These are phyloP conservation scores for Osmerus mordax DNA, from an alignment of 2,113 vertebrate genomes.

Conservation along the genomic window DNA sequence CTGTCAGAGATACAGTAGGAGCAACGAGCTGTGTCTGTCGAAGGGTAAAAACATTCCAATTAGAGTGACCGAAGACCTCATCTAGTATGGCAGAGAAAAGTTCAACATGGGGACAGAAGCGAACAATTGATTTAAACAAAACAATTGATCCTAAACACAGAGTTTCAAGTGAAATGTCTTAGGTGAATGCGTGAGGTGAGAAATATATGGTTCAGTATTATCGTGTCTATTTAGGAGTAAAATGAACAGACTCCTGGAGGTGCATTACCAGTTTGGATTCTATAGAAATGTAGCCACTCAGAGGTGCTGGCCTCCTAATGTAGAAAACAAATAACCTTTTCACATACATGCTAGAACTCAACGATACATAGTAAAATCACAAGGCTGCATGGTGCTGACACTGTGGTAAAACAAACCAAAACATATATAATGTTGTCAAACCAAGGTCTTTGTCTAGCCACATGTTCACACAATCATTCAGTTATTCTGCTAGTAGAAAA, in stretches of 20 bases:
- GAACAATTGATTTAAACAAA: neutral
- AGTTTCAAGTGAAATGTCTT: neutral
- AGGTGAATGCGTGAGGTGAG: neutral
- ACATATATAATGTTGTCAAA: conserved; percentile 53
- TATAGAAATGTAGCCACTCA: neutral
- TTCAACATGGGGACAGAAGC: neutral
- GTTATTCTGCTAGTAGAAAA: conserved; percentile 26
- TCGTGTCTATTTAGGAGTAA: neutral
- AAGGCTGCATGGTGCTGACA: conserved; percentile 45
- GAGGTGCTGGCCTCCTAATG: conserved; percentile 42
- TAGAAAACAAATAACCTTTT: conserved; percentile 70
- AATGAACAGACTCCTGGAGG: too few species aligned
- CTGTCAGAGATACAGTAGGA: neutral
- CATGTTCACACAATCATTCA: conserved; percentile 41
- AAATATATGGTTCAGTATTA: neutral
- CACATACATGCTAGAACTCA: conserved; percentile 54
- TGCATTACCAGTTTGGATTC: too few species aligned
- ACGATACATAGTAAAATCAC: conserved; percentile 64
- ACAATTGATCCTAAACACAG: neutral
- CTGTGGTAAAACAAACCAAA: conserved; percentile 51
- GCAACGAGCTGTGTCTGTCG: too few species aligned
- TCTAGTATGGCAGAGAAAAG: neutral
- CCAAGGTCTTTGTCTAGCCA: conserved; percentile 31
- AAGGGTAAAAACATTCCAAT: neutral
- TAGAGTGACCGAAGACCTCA: neutral